phyloP scores from a whole-genome alignment of 2,113 vertebrate genomes.

The Ceyx melanurus region DNA sequence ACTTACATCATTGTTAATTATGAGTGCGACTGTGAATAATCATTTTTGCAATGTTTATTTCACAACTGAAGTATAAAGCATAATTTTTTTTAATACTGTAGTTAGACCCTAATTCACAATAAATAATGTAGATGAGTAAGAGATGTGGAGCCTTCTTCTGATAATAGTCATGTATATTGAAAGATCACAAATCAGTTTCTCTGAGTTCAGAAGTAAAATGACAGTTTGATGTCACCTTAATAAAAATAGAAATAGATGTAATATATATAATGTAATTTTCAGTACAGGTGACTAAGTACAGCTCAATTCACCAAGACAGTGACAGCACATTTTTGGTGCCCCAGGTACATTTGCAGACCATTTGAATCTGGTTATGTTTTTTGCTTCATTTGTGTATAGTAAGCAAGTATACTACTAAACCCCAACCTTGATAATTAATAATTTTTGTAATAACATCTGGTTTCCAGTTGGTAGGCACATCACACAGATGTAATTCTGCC shows the following conservation, averaged over 20 bases:
- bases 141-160: background rate
- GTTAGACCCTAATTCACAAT: background rate
- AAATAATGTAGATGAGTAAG: background rate
- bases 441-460: background rate
- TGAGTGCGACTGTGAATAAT: constrained; percentile 54
- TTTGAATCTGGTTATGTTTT: background rate
- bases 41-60: constrained; percentile 26
- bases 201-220: background rate
- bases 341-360: background rate
- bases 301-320: background rate
- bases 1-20: constrained; percentile 55
- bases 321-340: background rate
- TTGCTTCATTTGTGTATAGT: background rate
- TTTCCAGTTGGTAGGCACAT: background rate
- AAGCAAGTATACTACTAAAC: background rate
- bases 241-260: background rate
- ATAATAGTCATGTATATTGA: background rate
- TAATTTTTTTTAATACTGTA: background rate
- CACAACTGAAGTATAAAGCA: background rate
- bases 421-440: background rate
- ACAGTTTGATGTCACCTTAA: background rate
- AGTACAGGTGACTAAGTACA: background rate
- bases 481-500: background rate
- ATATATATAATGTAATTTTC: background rate
- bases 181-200: background rate